Percentiles rank a stretch among this genome's conserved stretches.
Evolutionary conservation across 2,797 vertebrate genomes (phyloP).

Genomic region (Sarcoramphus papa): DNA sequence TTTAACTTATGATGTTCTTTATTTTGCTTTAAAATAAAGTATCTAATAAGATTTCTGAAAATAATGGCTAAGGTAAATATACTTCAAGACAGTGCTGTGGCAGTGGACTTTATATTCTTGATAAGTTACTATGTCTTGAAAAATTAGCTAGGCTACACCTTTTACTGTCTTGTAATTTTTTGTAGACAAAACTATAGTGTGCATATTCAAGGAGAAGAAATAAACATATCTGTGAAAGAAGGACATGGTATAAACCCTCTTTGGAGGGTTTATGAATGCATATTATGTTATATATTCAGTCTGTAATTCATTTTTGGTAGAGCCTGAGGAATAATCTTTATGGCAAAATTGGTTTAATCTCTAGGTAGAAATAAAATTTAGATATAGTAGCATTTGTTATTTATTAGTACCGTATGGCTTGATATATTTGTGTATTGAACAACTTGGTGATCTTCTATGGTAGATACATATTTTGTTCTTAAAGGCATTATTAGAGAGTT

Average conservation of each 20-base stretch:
- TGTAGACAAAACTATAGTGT: rapidly evolving
- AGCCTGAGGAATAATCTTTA: neutral
- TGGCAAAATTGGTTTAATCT: neutral
- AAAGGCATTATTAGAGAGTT: neutral
- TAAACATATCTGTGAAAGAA: neutral
- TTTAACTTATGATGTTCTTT: rapidly evolving
- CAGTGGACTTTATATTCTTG: neutral
- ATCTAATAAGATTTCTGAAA: rapidly evolving
- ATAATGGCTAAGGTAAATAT: rapidly evolving
- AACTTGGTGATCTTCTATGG: neutral
- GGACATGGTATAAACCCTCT: rapidly evolving
- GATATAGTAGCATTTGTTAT: neutral
- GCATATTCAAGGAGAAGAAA: neutral
- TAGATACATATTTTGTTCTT: neutral
- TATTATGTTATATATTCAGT: rapidly evolving
- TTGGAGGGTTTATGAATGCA: neutral
- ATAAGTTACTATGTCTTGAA: neutral
- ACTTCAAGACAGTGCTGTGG: rapidly evolving
- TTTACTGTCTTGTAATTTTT: neutral
- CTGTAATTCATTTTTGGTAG: neutral
- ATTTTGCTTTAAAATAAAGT: rapidly evolving
- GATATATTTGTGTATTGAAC: neutral
- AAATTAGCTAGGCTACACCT: rapidly evolving
- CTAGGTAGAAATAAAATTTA: neutral
- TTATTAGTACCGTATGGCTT: neutral